These are phyloP conservation scores for Plagodis dolabraria DNA, from an alignment of 2,888 invertebrate genomes.

Conservation along the genomic window DNA sequence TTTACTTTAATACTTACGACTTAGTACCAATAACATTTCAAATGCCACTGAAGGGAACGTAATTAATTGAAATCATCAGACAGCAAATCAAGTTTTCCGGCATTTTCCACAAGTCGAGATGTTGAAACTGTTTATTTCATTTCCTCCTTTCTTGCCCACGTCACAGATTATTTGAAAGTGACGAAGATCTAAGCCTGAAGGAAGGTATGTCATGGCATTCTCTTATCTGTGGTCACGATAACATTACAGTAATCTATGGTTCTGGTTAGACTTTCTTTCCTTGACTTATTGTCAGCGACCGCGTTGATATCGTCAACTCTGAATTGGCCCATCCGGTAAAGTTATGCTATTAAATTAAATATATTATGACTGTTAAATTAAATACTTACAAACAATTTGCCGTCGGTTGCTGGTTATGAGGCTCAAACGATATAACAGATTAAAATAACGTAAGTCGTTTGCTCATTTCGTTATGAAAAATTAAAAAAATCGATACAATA, in stretches of 20 bases:
- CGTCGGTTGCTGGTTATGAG: too few relatives aligned
- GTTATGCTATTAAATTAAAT: too few relatives aligned
- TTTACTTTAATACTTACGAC: too few relatives aligned
- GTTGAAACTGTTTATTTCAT: slow-evolving; percentile 21
- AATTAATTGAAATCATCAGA: not conserved
- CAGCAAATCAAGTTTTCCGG: slow-evolving; percentile 18
- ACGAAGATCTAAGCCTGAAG: slow-evolving; percentile 11
- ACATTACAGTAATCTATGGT: slow-evolving; percentile 5
- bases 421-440: too few relatives aligned
- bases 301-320: slow-evolving; percentile 22
- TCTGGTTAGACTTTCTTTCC: slow-evolving; percentile 22
- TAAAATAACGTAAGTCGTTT: too few relatives aligned
- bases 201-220: slow-evolving; percentile 8
- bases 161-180: slow-evolving; percentile 1
- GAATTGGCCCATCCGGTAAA: slow-evolving; percentile 23
- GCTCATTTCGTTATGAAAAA: too few relatives aligned
- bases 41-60: too few relatives aligned
- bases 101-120: slow-evolving; percentile 18
- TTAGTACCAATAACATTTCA: too few relatives aligned
- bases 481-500: too few relatives aligned
- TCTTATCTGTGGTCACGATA: too few relatives aligned
- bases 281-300: slow-evolving; percentile 17
- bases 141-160: slow-evolving; percentile 24
- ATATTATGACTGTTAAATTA: too few relatives aligned
- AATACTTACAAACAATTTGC: too few relatives aligned